Evolutionary conservation across 2,888 invertebrate species (phyloP), one percentile per base, ranked within the genome.

Genomic region (Blastobasis lacticolella): DNA sequence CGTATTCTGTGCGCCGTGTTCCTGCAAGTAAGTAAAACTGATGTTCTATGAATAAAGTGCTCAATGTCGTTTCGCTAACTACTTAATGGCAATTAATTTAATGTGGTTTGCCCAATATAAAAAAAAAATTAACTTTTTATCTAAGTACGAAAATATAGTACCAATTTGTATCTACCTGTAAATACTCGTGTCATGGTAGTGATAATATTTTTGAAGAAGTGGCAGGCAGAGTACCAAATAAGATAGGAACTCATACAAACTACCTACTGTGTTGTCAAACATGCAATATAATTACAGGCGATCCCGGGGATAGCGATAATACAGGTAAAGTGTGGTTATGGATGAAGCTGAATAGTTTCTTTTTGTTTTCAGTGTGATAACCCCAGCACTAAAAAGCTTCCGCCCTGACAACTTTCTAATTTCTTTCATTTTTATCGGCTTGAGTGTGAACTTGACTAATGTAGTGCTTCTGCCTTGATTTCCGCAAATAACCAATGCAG

Each of bases 1-100:
- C 95, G 0, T 93, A 93, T 51, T 91, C 91, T 49, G 91, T 92
- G 43, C 80, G 89, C 36, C 88, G 93, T 62, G 62, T 91, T 41
- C 89, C 94, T 6, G 93, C 93, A 60, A 87, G 88, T 64, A 88
- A 91, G 81, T 78, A 49, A 38, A 48, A 7, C 36, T 23, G 23
- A 23, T 23, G 3, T 23, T 23, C 23, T 23, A 23, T 23, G 23
- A 23, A 23, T 23, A 23, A 23, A 23, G 23, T 23, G 23, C 23
- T 23, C 23, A 23, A 23, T 23, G 23, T 23, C 23, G 23, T 23
- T n/a, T 42, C 23, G 42, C 36, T 38, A 48, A 38, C n/a, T 40
- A 8, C 10, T 46, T 42, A 37, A 37, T 38, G 8, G 10, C 10
- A 49, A 38, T 37, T 38, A 23, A 23, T 23, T 23, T 3, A 23